Base-by-base conservation (phyloP, 2,888 invertebrate species). In the Caradrina kadenii region DNA sequence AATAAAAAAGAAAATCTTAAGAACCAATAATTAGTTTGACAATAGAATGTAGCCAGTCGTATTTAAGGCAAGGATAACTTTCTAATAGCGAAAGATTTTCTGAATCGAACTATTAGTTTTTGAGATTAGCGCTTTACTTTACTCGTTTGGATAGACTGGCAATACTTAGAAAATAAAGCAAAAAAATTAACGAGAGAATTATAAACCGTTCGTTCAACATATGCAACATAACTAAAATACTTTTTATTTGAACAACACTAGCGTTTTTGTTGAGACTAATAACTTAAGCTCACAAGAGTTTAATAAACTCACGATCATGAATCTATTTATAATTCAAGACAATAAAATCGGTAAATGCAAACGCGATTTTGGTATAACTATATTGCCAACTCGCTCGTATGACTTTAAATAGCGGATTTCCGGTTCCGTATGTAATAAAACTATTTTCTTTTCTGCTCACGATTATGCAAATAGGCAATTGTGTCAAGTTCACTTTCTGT, bases 341-440 rank as follows among this genome's bases (percentile, higher is more conserved):
- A 63, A 48, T 48, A 63, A 42, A 49, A 26, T 26, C 10, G 11
- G 0, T 11, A 31, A 53, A 49, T 81, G 76, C 62, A 69, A 62
- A 76, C 48, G 59, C 52, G 42, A 53, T 56, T 81, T 76, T 49
- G 63, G 31, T 76, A 13, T 35, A 68, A 68, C 45, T 52, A 76
- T 39, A 59, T 52, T 35, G 22, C 8, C 42, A 50, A n/a, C 17
- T 42, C n/a, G 17, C 54, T 63, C 13, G 11, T 42, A 31, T 21
- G 48, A 52, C 13, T 81, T 60, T 66, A 78, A 81, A 79, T 82
- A 6, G 60, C 66, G 85, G 80, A 86, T 68, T 58, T 86, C 83
- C 83, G 85, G 80, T 84, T 84, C 84, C 83, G 55, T 60, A 73
- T 67, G 71, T 39, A 73, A 76, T 85, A 82, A 82, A 85, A 80